Conservation (phyloP, 2,113 vertebrate species). For the Chionomys nivalis region DNA sequence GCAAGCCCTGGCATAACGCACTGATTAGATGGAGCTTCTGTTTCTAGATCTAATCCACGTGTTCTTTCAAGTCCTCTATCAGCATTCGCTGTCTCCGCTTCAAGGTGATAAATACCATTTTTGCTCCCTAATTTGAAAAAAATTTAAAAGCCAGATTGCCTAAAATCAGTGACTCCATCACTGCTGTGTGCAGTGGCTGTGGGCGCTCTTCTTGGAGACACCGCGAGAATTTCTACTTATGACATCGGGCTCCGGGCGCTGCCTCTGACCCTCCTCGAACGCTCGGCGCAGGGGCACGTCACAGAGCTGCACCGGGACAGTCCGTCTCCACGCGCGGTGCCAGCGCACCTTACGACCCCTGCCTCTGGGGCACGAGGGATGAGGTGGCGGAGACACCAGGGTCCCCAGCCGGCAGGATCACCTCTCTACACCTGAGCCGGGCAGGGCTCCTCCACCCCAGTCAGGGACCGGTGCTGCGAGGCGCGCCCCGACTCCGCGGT, state of each 20-base stretch:
- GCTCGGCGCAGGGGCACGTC: neutral
- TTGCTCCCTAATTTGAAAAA: neutral
- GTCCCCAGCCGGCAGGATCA: neutral
- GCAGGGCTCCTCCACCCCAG: neutral
- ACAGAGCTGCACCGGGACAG: neutral
- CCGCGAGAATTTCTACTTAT: constrained; percentile 43
- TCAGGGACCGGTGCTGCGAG: neutral
- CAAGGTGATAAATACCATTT: neutral
- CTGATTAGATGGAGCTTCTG: neutral
- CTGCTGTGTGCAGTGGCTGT: neutral
- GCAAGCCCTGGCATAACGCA: neutral
- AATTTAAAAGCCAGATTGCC: neutral
- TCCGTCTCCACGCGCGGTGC: neutral
- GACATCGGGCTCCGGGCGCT: neutral
- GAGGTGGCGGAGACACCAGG: neutral
- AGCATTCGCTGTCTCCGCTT: neutral
- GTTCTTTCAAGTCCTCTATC: constrained; percentile 3
- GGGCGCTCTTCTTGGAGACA: constrained; percentile 33
- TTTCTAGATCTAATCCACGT: constrained; percentile 18
- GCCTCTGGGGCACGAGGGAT: neutral
- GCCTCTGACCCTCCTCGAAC: neutral
- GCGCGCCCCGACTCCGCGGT: neutral
- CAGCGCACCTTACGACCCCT: neutral
- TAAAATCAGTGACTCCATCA: constrained; percentile 7
- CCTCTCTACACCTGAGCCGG: neutral